Percentiles rank a stretch among this genome's conserved stretches.
Evolutionary conservation across 2,113 vertebrate species (phyloP).

Genomic region (Mellivora capensis): DNA sequence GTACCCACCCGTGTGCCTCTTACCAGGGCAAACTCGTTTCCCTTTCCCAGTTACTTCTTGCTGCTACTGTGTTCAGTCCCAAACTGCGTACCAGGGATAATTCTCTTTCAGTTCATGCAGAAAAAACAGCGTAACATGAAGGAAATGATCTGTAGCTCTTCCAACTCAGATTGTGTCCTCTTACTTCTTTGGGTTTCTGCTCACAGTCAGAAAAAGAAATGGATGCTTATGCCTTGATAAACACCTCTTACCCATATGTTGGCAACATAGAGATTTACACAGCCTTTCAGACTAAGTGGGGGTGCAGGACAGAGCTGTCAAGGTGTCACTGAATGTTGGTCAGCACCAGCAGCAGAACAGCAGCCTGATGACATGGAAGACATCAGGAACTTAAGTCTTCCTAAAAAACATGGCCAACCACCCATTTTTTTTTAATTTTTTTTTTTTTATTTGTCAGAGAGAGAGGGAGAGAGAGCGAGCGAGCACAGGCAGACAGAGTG

Average conservation of each 20-base stretch:
- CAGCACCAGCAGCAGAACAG: neutral
- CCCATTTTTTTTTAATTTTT: constrained; percentile 64
- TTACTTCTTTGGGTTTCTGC: neutral
- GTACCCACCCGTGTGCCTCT: neutral
- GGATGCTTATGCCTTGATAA: constrained; percentile 40
- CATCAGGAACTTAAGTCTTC: neutral
- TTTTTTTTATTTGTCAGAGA: no score
- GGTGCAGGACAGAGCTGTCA: neutral
- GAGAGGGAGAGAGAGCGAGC: no score
- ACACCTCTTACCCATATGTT: constrained; percentile 34
- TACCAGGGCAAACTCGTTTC: neutral
- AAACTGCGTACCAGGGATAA: neutral
- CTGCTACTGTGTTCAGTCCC: neutral
- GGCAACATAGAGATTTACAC: neutral
- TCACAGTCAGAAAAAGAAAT: constrained; percentile 3
- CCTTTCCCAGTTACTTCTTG: neutral
- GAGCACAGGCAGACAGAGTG: no score
- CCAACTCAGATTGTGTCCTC: neutral
- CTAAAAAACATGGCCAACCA: constrained; percentile 26
- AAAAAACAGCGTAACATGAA: neutral
- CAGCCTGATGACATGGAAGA: constrained; percentile 61
- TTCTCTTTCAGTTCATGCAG: neutral
- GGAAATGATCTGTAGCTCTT: neutral
- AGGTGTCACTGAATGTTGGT: constrained; percentile 43
- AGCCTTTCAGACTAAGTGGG: neutral